phyloP scores from a whole-genome alignment of 2,797 vertebrate genomes.

The Chaetophractus vellerosus region DNA sequence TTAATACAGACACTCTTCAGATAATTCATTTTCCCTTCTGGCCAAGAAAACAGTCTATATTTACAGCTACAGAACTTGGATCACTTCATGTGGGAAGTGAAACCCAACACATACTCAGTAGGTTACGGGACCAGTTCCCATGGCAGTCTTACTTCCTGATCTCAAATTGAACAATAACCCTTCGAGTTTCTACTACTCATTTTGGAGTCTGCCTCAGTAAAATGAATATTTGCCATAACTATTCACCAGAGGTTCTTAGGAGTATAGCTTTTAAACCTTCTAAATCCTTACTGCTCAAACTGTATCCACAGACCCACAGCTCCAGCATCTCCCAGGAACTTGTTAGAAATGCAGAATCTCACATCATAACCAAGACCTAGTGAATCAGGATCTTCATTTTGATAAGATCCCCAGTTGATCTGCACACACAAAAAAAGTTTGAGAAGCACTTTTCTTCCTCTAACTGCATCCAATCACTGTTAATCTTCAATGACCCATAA shows the following conservation, averaged over 20 bases:
- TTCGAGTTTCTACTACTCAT: neutral
- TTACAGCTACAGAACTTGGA: neutral
- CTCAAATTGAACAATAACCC: slow-evolving; percentile 12
- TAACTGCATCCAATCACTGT: neutral
- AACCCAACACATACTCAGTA: neutral
- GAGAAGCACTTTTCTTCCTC: slow-evolving; percentile 54
- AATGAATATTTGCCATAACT: slow-evolving; percentile 32
- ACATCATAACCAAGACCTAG: neutral
- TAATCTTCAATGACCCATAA: slow-evolving; percentile 53
- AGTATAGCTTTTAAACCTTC: slow-evolving; percentile 27
- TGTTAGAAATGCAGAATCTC: neutral
- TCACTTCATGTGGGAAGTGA: neutral
- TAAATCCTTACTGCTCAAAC: slow-evolving; percentile 57
- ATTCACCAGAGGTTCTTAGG: neutral
- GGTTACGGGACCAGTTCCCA: neutral
- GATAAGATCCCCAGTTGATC: slow-evolving; percentile 5
- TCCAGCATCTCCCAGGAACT: neutral
- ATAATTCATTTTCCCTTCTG: neutral
- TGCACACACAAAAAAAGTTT: neutral
- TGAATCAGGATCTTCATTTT: slow-evolving; percentile 24
- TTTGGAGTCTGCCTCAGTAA: neutral
- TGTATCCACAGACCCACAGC: neutral
- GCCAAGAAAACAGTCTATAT: slow-evolving; percentile 17
- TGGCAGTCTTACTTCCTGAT: neutral
- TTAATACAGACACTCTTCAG: slow-evolving; percentile 18